These are phyloP conservation scores for Solenopsis fugax DNA, from an alignment of 1,140 invertebrate species.

Conservation along the genomic window DNA sequence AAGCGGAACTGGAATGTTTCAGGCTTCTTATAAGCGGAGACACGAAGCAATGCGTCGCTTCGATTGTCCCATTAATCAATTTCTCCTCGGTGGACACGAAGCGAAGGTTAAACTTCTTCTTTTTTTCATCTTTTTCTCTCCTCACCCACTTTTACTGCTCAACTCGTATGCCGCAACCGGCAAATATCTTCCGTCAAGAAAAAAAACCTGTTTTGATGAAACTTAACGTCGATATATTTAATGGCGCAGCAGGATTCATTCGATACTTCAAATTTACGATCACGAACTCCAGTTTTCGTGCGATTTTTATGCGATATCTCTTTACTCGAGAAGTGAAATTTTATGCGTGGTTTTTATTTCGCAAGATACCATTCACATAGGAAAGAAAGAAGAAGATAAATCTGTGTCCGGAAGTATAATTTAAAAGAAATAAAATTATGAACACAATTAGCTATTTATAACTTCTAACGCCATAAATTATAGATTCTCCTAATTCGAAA, in stretches of 20 bases:
- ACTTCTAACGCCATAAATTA: neutral
- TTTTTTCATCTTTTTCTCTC: conserved; percentile 20
- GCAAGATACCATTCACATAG: neutral
- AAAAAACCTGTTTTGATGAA: conserved; percentile 16
- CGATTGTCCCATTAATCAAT: conserved; percentile 55
- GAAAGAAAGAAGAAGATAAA: conserved; percentile 1
- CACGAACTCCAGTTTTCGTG: neutral
- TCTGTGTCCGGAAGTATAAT: neutral
- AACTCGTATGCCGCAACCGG: neutral
- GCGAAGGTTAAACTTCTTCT: conserved; percentile 4
- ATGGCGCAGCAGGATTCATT: neutral
- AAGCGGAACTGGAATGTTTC: neutral
- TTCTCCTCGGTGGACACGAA: conserved; percentile 2
- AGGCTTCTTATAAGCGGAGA: neutral
- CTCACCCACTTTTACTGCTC: conserved; percentile 47
- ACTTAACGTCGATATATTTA: neutral
- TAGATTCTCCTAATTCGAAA: neutral
- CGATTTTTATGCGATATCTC: neutral
- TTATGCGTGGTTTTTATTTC: neutral
- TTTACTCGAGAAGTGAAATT: conserved; percentile 9
- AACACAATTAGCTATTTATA: neutral
- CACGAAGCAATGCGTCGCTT: neutral
- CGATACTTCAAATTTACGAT: neutral
- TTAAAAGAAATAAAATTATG: neutral
- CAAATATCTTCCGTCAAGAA: conserved; percentile 16